A percentile compares a stretch with the other conserved stretches of the same genome.
These are phyloP conservation scores for Mastacembelus armatus DNA, from an alignment of 2,797 vertebrate genomes.

Conservation along the genomic window DNA sequence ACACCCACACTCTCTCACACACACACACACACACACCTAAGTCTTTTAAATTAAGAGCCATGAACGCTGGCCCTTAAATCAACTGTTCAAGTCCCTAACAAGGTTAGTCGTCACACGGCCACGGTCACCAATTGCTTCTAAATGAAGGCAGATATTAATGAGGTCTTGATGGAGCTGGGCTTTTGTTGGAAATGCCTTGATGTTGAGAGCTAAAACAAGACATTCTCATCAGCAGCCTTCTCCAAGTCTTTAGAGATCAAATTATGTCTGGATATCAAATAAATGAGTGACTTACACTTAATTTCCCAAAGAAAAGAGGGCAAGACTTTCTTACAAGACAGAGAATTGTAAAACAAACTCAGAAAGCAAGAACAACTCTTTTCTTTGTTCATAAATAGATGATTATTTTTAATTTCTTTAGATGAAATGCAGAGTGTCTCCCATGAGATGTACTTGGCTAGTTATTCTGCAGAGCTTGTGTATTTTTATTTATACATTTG, in stretches of 20 bases:
- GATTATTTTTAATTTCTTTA: conserved; percentile 85
- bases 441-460: conserved; percentile 72
- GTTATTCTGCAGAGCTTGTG: conserved; percentile 65
- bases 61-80: conserved; percentile 48
- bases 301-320: conserved; percentile 69
- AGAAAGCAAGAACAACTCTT: conserved; percentile 58
- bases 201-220: conserved; percentile 70
- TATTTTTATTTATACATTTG: conserved; percentile 76
- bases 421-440: conserved; percentile 79
- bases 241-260: conserved; percentile 78
- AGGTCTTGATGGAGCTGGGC: conserved; percentile 68
- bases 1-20: too few relatives aligned
- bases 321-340: conserved; percentile 63
- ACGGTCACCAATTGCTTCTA: conserved; percentile 60
- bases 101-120: conserved; percentile 64
- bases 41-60: conserved; percentile 39
- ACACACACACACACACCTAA: background rate
- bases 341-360: conserved; percentile 69
- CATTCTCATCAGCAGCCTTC: conserved; percentile 64
- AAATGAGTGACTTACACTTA: conserved; percentile 72
- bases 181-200: conserved; percentile 70
- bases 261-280: conserved; percentile 77
- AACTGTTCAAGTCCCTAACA: conserved; percentile 62
- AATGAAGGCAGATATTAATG: conserved; percentile 74
- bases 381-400: conserved; percentile 83